Conservation (phyloP, 2,113 vertebrate species). For the Eidolon helvum region DNA sequence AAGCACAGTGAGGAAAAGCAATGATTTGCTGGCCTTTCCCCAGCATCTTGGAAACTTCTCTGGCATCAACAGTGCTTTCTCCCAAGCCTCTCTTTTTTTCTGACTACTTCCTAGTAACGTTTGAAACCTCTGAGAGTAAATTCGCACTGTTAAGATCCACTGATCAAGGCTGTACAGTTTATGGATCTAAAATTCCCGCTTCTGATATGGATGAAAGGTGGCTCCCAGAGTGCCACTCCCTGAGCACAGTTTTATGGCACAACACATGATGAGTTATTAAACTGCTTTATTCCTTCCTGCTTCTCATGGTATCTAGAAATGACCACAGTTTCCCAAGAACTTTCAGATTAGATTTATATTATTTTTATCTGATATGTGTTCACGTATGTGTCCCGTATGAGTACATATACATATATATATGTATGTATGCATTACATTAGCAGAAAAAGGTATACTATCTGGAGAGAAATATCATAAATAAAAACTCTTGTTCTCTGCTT, state of each 20-base stretch:
- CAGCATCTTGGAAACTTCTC: background rate
- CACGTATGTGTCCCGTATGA: too few relatives aligned
- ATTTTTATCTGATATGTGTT: background rate
- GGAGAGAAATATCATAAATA: background rate
- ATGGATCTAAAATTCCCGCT: background rate
- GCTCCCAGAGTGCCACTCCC: background rate
- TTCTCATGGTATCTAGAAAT: background rate
- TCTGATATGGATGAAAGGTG: background rate
- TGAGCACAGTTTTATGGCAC: background rate
- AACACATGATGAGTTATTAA: background rate
- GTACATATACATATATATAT: background rate
- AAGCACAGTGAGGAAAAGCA: background rate
- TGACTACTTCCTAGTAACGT: background rate
- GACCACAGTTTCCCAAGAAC: background rate
- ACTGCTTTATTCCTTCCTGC: background rate
- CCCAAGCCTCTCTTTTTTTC: background rate
- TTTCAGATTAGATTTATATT: background rate
- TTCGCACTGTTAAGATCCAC: background rate
- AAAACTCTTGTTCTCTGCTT: background rate
- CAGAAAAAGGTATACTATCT: background rate
- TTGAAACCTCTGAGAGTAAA: background rate
- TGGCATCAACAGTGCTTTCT: background rate
- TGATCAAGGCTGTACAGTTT: background rate
- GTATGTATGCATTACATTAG: background rate
- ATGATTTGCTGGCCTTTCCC: background rate